Percentiles rank a stretch among this genome's conserved stretches.
These are phyloP conservation scores for Hyles vespertilio DNA, from an alignment of 1,140 invertebrate species.

Conservation along the genomic window DNA sequence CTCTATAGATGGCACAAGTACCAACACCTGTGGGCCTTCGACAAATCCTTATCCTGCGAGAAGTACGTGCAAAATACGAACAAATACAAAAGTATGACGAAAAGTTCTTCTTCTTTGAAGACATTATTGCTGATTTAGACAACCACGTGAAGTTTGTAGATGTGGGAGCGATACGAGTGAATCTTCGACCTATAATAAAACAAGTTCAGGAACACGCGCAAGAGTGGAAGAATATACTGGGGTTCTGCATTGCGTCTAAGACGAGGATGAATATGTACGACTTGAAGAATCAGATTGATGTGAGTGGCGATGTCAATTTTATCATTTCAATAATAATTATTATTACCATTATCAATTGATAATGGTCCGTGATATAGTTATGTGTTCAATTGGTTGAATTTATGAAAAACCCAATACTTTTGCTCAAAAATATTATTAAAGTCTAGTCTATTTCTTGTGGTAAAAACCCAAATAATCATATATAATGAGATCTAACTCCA, in stretches of 20 bases:
- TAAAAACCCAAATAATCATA: too few relatives aligned
- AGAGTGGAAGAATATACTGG: slow-evolving; percentile 84
- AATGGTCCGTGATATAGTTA: too few relatives aligned
- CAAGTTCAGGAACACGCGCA: slow-evolving; percentile 80
- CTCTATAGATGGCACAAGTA: slow-evolving; percentile 83
- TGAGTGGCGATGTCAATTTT: slow-evolving; percentile 30
- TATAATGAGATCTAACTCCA: too few relatives aligned
- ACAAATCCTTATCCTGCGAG: slow-evolving; percentile 85
- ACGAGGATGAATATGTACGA: slow-evolving; percentile 79
- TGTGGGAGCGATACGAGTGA: slow-evolving; percentile 81
- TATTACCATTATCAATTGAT: too few relatives aligned
- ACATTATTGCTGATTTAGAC: slow-evolving; percentile 83
- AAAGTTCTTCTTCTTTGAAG: slow-evolving; percentile 88
- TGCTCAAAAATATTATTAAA: too few relatives aligned
- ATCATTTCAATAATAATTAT: not conserved
- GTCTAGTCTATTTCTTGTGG: too few relatives aligned
- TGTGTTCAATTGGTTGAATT: too few relatives aligned
- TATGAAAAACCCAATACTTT: too few relatives aligned
- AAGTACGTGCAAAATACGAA: slow-evolving; percentile 84
- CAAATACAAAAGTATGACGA: slow-evolving; percentile 87
- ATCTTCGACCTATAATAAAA: slow-evolving; percentile 79
- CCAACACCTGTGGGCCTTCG: slow-evolving; percentile 86
- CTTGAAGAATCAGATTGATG: slow-evolving; percentile 78
- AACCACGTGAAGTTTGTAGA: slow-evolving; percentile 78
- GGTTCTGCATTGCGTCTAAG: slow-evolving; percentile 77